Evolutionary conservation across 1,140 invertebrate species (phyloP).

Genomic region (Lepidostoma basale): DNA sequence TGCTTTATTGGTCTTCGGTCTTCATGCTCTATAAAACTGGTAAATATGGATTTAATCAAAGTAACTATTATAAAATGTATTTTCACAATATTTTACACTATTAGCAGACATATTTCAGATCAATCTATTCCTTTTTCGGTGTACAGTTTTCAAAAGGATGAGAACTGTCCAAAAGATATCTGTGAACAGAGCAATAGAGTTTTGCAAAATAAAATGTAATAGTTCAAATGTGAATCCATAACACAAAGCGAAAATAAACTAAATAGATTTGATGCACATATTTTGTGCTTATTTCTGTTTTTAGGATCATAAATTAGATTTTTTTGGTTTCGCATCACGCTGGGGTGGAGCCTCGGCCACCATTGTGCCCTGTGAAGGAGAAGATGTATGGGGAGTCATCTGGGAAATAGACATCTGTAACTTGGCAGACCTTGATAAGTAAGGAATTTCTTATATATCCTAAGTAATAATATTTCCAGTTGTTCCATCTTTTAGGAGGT

Average conservation of each 20-base stretch:
- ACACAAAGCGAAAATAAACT: not conserved
- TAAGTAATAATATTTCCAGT: not conserved
- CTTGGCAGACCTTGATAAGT: constrained; percentile 70
- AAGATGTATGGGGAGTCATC: constrained; percentile 76
- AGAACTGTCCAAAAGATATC: no score
- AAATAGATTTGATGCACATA: no score
- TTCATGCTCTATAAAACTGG: no score
- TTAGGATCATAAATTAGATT: constrained; percentile 75
- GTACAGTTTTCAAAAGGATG: no score
- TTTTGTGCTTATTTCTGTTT: constrained; percentile 28
- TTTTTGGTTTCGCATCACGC: constrained; percentile 67
- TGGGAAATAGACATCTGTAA: constrained; percentile 75
- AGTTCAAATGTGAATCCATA: not conserved
- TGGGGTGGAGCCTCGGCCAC: constrained; percentile 81
- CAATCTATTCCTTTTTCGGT: no score
- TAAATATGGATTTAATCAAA: no score
- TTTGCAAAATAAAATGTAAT: not conserved
- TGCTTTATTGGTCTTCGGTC: no score
- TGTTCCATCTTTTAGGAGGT: no score
- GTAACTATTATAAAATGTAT: no score
- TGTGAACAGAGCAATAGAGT: not conserved
- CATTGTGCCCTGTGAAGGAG: constrained; percentile 66
- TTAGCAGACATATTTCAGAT: no score
- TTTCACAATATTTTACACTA: no score
- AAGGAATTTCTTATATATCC: constrained; percentile 43